Evolutionary conservation across 1,140 invertebrate species (phyloP).

Genomic region (Oryzaephilus surinamensis): DNA sequence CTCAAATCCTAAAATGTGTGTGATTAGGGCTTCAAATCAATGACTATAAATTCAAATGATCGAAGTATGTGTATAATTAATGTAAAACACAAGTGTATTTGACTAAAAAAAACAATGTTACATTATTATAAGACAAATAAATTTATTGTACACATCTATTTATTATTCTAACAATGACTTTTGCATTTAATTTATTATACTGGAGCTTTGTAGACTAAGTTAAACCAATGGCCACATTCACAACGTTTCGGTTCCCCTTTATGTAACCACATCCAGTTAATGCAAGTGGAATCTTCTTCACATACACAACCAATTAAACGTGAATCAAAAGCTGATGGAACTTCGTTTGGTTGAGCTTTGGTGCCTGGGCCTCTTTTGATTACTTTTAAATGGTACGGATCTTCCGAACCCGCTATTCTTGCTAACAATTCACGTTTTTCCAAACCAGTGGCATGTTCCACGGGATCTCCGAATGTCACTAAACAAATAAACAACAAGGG

Average conservation of each 20-base stretch:
- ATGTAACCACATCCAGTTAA: constrained; percentile 93
- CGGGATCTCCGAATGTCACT: constrained; percentile 65
- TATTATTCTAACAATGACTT: constrained; percentile 6
- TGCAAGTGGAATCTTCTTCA: constrained; percentile 77
- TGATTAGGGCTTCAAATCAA: too few relatives aligned
- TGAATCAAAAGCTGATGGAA: constrained; percentile 80
- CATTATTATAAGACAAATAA: constrained; percentile 7
- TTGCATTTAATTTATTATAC: constrained; percentile 40
- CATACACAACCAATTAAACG: constrained; percentile 93
- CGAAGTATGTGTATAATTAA: too few relatives aligned
- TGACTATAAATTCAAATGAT: too few relatives aligned
- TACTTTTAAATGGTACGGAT: constrained; percentile 80
- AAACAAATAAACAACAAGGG: constrained; percentile 7
- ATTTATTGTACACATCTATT: constrained; percentile 8
- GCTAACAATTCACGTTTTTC: constrained; percentile 84
- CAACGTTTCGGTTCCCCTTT: constrained; percentile 80
- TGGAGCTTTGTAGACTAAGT: constrained; percentile 63
- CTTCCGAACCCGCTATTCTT: constrained; percentile 73
- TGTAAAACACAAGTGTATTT: too few relatives aligned
- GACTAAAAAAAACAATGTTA: constrained; percentile 7
- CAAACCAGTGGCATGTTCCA: constrained; percentile 87
- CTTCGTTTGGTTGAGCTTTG: constrained; percentile 74
- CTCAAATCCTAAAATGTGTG: too few relatives aligned
- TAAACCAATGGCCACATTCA: constrained; percentile 94
- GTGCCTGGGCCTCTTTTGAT: constrained; percentile 71